Percentiles rank a stretch among this genome's conserved stretches.
phyloP scores from a whole-genome alignment of 2,888 invertebrate species.

The Netelia melanura region DNA sequence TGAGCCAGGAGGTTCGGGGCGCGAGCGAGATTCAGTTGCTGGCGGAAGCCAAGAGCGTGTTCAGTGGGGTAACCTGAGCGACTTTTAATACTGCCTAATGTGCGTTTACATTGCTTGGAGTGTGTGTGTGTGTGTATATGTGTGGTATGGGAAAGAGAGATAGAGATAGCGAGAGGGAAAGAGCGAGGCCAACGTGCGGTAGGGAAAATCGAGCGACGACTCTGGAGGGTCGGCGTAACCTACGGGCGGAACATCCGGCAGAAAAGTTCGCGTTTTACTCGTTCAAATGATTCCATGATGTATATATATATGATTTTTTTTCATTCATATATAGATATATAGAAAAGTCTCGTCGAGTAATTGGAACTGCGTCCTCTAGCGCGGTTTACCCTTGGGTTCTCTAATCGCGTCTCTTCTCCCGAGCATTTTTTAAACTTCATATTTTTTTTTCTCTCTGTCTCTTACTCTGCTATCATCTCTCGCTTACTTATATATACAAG shows the following conservation, averaged over 20 bases:
- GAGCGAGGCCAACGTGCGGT: constrained; percentile 32
- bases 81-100: constrained; percentile 71
- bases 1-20: constrained; percentile 37
- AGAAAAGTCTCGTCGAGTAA: constrained; percentile 72
- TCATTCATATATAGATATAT: constrained; percentile 8
- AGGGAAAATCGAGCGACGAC: constrained; percentile 55
- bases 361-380: constrained; percentile 70
- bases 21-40: constrained; percentile 43
- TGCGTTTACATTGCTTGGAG: constrained; percentile 61
- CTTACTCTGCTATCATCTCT: constrained; percentile 51
- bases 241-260: constrained; percentile 61
- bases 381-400: constrained; percentile 67
- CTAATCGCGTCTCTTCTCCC: constrained; percentile 72
- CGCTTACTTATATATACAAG: constrained; percentile 23
- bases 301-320: constrained; percentile 1
- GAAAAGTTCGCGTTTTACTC: constrained; percentile 68
- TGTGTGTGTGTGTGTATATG: background rate
- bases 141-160: constrained; percentile 18
- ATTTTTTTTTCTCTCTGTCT: constrained; percentile 36
- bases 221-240: constrained; percentile 53
- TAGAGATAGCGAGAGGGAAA: constrained; percentile 9
- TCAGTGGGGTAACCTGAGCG: constrained; percentile 57
- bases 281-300: constrained; percentile 38
- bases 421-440: constrained; percentile 9
- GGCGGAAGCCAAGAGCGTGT: constrained; percentile 28